A percentile compares a stretch with the other conserved stretches of the same genome.
Evolutionary conservation across 2,888 invertebrate species (phyloP).

Genomic region (Heliconius erato): DNA sequence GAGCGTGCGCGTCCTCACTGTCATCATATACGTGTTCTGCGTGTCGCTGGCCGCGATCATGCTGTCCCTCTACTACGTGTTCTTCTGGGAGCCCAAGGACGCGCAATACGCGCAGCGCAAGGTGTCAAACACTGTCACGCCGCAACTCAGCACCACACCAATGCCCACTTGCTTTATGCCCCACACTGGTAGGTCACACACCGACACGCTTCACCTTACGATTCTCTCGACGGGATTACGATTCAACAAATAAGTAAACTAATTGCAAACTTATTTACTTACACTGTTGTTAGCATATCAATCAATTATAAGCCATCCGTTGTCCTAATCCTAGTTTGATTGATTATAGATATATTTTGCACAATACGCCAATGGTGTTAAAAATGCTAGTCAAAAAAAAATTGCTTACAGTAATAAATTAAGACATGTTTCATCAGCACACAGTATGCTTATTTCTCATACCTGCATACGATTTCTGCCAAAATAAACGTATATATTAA

Average conservation of each 20-base stretch:
- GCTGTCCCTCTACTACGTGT: conserved; percentile 96
- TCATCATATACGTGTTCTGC: conserved; percentile 96
- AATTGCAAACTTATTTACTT: conserved; percentile 13
- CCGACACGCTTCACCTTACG: conserved; percentile 69
- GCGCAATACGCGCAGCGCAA: conserved; percentile 83
- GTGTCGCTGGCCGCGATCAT: conserved; percentile 97
- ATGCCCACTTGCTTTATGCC: conserved; percentile 85
- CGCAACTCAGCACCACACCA: conserved; percentile 84
- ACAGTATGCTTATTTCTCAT: not conserved
- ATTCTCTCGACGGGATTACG: not conserved
- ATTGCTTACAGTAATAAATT: not conserved
- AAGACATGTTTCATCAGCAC: conserved; percentile 8
- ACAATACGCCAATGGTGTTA: not conserved
- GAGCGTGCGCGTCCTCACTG: conserved; percentile 95
- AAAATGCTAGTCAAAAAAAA: not conserved
- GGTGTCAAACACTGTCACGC: conserved; percentile 83
- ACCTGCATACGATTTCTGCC: not conserved
- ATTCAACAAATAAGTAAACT: conserved; percentile 12
- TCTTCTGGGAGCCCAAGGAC: conserved; percentile 95
- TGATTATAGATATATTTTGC: not conserved
- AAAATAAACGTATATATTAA: not conserved
- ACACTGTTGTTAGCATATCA: not conserved
- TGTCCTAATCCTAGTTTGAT: conserved; percentile 17
- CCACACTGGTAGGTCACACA: conserved; percentile 83
- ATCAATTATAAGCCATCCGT: not conserved